phyloP scores from a whole-genome alignment of 2,113 vertebrate species.

The Dermatemys mawii region DNA sequence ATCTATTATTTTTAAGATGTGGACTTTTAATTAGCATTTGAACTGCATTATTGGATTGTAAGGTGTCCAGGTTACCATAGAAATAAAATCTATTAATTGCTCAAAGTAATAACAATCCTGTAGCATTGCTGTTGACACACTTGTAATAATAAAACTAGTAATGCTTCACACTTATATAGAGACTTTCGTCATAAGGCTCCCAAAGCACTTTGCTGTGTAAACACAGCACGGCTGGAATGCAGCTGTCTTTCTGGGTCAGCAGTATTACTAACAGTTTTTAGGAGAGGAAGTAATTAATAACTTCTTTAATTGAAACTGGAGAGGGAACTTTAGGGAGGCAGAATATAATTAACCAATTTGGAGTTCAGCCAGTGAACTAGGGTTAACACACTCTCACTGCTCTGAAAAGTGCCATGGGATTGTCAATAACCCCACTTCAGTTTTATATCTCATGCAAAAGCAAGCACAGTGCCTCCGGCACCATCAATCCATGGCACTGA shows the following conservation, averaged over 20 bases:
- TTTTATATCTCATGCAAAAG: neutral
- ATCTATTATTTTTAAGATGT: neutral
- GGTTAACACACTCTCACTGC: neutral
- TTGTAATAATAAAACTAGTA: neutral
- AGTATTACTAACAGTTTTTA: neutral
- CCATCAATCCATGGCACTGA: neutral
- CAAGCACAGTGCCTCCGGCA: neutral
- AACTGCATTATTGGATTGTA: neutral
- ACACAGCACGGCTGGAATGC: neutral
- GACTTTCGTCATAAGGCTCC: neutral
- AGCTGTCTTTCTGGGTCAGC: neutral
- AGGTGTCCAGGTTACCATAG: neutral
- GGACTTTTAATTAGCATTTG: neutral
- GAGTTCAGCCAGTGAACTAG: conserved; percentile 29
- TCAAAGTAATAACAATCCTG: neutral
- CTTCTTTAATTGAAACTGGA: conserved; percentile 54
- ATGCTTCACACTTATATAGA: neutral
- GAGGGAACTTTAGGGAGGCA: conserved; percentile 24
- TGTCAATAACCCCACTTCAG: neutral
- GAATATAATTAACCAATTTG: conserved; percentile 50
- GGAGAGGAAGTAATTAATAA: conserved; percentile 58
- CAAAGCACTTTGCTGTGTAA: neutral
- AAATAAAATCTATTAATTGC: conserved; percentile 4
- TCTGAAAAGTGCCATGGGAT: neutral
- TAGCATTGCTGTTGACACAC: neutral